phyloP scores from a whole-genome alignment of 2,113 vertebrate species.

The Pollachius pollachius region DNA sequence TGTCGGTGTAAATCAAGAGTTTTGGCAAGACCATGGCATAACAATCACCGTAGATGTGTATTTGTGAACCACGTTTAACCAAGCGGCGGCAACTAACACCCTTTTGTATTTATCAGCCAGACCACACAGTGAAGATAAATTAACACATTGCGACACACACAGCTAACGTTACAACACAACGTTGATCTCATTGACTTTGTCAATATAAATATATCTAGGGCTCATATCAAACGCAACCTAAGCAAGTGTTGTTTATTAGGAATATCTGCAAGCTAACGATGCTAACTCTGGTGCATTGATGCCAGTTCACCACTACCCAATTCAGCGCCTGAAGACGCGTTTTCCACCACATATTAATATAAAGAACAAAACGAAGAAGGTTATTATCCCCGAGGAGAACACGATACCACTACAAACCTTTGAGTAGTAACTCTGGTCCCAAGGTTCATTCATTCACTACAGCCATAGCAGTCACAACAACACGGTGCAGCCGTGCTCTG shows the following conservation, averaged over 20 bases:
- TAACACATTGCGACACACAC: no score
- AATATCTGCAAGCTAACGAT: slow-evolving; percentile 39
- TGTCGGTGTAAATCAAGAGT: not conserved
- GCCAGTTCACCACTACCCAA: not conserved
- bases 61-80: no score
- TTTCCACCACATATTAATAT: not conserved
- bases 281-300: slow-evolving; percentile 16
- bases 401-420: not conserved
- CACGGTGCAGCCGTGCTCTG: slow-evolving; percentile 35
- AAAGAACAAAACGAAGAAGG: not conserved
- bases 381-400: not conserved
- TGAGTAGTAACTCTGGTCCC: slow-evolving; percentile 37
- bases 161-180: no score
- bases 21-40: slow-evolving; percentile 13
- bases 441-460: no score
- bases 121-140: no score
- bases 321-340: not conserved
- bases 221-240: no score
- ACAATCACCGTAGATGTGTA: not conserved
- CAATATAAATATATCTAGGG: no score
- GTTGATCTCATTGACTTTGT: no score
- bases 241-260: no score
- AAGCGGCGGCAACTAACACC: no score
- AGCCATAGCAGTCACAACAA: slow-evolving; percentile 18
- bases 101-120: no score